phyloP scores from a whole-genome alignment of 1,140 invertebrate species.

The Anastrepha ludens region DNA sequence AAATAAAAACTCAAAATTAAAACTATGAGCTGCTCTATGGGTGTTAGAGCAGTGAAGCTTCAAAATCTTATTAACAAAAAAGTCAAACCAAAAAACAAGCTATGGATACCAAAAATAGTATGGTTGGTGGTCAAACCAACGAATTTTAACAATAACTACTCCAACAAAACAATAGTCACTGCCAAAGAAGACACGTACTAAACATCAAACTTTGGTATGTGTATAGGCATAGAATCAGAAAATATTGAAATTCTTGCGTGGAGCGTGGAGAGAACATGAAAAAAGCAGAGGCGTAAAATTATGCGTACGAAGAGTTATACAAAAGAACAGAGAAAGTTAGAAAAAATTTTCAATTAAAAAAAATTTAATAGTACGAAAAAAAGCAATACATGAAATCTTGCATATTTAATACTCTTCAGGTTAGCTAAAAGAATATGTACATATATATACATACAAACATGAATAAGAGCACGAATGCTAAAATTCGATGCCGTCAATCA shows the following conservation, averaged over 20 bases:
- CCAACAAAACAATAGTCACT: background rate
- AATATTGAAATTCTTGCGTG: background rate
- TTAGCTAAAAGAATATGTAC: no score
- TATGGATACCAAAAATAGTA: background rate
- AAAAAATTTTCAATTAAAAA: background rate
- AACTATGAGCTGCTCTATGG: no score
- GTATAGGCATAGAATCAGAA: background rate
- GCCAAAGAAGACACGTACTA: background rate
- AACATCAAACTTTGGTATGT: background rate
- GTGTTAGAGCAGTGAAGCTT: no score
- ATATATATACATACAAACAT: no score
- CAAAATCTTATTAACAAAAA: no score
- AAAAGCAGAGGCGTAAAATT: background rate
- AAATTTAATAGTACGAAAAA: background rate
- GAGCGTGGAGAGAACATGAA: background rate
- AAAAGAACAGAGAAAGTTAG: background rate
- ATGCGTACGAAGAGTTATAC: background rate
- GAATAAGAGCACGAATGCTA: no score
- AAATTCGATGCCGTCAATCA: no score
- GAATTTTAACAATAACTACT: background rate
- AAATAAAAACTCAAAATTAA: no score
- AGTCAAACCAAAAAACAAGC: no score
- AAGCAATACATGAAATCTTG: background rate
- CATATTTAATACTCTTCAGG: no score
- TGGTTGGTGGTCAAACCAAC: background rate